Base-by-base conservation (phyloP, 2,888 invertebrate species). In the Neoaliturus tenellus region DNA sequence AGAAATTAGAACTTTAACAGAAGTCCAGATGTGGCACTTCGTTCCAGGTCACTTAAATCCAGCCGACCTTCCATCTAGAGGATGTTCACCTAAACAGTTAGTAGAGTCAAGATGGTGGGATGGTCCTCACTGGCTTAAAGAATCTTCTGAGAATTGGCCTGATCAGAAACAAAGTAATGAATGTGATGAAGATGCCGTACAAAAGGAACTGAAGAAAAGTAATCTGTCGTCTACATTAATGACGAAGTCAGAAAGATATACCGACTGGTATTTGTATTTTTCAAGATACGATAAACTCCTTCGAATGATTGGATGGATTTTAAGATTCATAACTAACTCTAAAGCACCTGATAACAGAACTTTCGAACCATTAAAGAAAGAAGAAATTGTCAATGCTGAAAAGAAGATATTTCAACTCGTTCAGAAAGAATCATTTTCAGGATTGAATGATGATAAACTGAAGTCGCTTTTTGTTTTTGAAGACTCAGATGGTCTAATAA, bases 31-130 rank as follows among this genome's bases (percentile, higher is more conserved):
- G 0, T 89, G 89, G 89, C 51, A 84, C 20, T 87, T 88, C 85
- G 85, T 89, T 6, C 89, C 89, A 4, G 89, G 89, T 8, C 28
- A 28, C 3, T 12, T 85, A 5, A 90, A 89, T 82, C 89, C 89
- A 10, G 89, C 89, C 1, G 89, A 89, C 84, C 81, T 89, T 10
- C 88, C 89, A 3, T 89, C 89, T 0, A 69, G 89, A 48, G 89
- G 89, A 6, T 89, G 89, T 84, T 81, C 82, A 17, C 85, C 87
- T 2, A 75, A 85, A 69, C 81, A 87, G 20, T 85, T 90, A 3
- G 6, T 87, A 10, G 83, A 88, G 35, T 87, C 88, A 6, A 73
- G 82, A 86, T 90, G 89, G 89, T 89, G 89, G 89, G 86, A 87
- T 85, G 89, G 89, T 14, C 89, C 89, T 14, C 23, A 69, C 5